Conservation (phyloP, 2,113 vertebrate genomes). For the Megaceryle maxima region DNA sequence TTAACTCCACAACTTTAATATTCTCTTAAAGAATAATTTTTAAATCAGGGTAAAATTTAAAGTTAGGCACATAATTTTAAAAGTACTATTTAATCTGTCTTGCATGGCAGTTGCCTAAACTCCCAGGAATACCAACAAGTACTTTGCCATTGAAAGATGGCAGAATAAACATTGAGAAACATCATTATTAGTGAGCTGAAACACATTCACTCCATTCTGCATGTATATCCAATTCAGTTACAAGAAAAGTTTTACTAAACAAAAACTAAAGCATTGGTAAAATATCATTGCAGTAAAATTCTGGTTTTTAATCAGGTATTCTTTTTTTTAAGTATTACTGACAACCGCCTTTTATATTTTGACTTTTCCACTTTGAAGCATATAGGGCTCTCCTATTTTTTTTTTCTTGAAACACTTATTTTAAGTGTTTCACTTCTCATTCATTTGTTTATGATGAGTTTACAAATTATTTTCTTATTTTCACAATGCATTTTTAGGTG, state of each 20-base stretch:
- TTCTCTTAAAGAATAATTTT: background rate
- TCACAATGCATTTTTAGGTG: background rate
- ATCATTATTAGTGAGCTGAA: background rate
- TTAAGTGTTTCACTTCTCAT: background rate
- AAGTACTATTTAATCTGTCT: constrained; percentile 7
- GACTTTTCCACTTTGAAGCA: background rate
- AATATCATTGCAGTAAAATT: background rate
- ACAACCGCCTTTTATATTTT: background rate
- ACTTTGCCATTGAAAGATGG: constrained; percentile 1
- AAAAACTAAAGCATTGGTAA: background rate
- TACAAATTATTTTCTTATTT: background rate
- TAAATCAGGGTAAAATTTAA: too few species aligned
- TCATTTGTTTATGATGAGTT: background rate
- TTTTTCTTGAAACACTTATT: background rate
- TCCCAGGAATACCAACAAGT: constrained; percentile 23
- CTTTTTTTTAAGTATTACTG: background rate
- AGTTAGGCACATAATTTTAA: background rate
- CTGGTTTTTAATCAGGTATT: background rate
- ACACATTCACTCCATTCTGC: background rate
- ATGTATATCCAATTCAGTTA: background rate
- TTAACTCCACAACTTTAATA: constrained; percentile 49
- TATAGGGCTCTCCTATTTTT: background rate
- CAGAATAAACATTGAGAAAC: background rate
- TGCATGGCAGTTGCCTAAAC: background rate
- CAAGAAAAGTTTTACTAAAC: background rate